Conservation (phyloP, 2,888 invertebrate species). For the Euspilapteryx auroguttella region DNA sequence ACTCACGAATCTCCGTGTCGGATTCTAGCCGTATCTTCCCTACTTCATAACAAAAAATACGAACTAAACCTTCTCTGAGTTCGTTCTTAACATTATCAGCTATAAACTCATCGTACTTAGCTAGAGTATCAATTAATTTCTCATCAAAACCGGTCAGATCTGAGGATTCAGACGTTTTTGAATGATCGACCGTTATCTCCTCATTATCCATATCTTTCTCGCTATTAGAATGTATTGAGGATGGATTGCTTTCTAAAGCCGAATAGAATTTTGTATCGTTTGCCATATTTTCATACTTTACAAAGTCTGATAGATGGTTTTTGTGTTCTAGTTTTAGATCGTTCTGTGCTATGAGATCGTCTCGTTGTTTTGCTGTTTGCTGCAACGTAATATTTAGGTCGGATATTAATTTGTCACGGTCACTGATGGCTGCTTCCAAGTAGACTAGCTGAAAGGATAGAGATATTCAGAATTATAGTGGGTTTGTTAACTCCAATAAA, state of each 20-base stretch:
- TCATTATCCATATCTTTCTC: slow-evolving; percentile 54
- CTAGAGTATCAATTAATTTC: slow-evolving; percentile 27
- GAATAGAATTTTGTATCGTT: slow-evolving; percentile 50
- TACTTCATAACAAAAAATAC: slow-evolving; percentile 56
- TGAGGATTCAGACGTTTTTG: slow-evolving; percentile 32
- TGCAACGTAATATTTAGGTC: slow-evolving; percentile 72
- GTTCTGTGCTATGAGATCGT: slow-evolving; percentile 63
- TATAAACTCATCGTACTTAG: slow-evolving; percentile 31
- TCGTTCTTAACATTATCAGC: slow-evolving; percentile 44
- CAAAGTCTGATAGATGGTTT: slow-evolving; percentile 43
- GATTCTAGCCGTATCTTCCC: slow-evolving; percentile 40
- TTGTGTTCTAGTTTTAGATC: slow-evolving; percentile 61
- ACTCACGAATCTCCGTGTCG: slow-evolving; percentile 35
- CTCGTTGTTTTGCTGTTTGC: slow-evolving; percentile 64
- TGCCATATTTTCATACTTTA: slow-evolving; percentile 40
- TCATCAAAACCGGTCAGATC: slow-evolving; percentile 36
- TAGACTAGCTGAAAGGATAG: slow-evolving; percentile 67
- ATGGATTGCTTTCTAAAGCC: slow-evolving; percentile 38
- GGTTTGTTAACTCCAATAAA: too few relatives aligned
- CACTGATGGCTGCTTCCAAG: slow-evolving; percentile 68
- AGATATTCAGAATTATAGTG: too few relatives aligned
- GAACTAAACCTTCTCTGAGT: slow-evolving; percentile 57
- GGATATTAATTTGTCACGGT: slow-evolving; percentile 72
- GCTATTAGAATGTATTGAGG: slow-evolving; percentile 37
- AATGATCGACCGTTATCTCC: slow-evolving; percentile 43